Evolutionary conservation across 2,888 invertebrate genomes (phyloP).

Genomic region (Boloria euphrosyne): DNA sequence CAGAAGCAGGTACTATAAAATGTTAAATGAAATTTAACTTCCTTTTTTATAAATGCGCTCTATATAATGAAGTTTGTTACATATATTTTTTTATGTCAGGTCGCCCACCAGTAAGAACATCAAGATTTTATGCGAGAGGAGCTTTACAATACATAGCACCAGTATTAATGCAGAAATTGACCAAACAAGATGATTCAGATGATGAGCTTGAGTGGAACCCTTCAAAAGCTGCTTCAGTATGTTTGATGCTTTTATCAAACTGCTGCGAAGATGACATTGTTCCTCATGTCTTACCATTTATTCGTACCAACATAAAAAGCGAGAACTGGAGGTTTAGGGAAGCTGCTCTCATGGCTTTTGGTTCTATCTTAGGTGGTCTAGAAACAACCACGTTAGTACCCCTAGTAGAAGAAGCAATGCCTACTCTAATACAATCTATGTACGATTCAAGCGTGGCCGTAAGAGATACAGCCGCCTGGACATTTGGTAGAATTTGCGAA

Average conservation of each 20-base stretch:
- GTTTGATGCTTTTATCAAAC: slow-evolving; percentile 97
- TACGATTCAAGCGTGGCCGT: slow-evolving; percentile 97
- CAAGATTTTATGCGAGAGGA: slow-evolving; percentile 98
- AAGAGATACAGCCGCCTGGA: slow-evolving; percentile 98
- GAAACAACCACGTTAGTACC: slow-evolving; percentile 93
- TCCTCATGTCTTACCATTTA: slow-evolving; percentile 97
- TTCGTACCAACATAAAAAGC: slow-evolving; percentile 95
- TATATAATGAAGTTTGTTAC: slow-evolving; percentile 24
- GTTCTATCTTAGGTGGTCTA: slow-evolving; percentile 95
- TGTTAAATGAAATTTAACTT: background rate
- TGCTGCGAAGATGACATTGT: slow-evolving; percentile 99
- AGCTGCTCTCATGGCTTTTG: slow-evolving; percentile 99
- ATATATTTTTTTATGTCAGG: slow-evolving; percentile 68
- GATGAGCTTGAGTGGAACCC: slow-evolving; percentile 99
- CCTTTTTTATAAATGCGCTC: background rate
- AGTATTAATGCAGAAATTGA: slow-evolving; percentile 95
- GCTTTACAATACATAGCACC: slow-evolving; percentile 97
- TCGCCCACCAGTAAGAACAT: slow-evolving; percentile 95
- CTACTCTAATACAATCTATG: slow-evolving; percentile 96
- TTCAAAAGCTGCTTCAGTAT: slow-evolving; percentile 99
- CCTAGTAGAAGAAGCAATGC: slow-evolving; percentile 98
- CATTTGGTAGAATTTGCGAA: slow-evolving; percentile 98
- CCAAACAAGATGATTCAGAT: slow-evolving; percentile 98
- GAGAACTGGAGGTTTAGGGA: slow-evolving; percentile 96
- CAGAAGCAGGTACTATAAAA: slow-evolving; percentile 85